Percentiles rank a stretch among this genome's conserved stretches.
Conservation (phyloP, 2,888 invertebrate species). For the Imbricaverruca yamaguchii region DNA sequence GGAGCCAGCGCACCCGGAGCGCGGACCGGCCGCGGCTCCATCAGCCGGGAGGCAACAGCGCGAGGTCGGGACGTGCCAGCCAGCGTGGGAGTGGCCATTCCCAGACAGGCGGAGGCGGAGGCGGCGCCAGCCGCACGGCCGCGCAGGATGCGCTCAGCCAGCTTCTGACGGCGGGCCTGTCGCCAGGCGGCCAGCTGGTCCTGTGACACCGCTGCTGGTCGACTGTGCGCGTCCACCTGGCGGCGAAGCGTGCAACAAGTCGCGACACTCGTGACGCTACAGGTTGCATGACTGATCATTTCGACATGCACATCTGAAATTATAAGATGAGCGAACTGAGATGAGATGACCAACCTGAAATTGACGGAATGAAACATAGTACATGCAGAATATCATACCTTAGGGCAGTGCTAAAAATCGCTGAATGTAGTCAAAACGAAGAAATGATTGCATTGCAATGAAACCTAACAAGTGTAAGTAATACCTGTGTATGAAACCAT, state of each 20-base stretch:
- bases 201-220: neutral
- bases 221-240: neutral
- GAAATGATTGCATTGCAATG: too few species aligned
- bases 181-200: slow-evolving; percentile 6
- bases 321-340: too few species aligned
- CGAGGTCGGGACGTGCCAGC: neutral
- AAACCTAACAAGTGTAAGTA: too few species aligned
- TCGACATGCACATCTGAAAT: too few species aligned
- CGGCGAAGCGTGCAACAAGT: neutral
- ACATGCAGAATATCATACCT: too few species aligned
- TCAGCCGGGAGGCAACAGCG: neutral
- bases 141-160: neutral
- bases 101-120: neutral
- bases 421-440: too few species aligned
- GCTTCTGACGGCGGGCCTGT: neutral
- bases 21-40: neutral
- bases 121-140: neutral
- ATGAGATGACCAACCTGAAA: too few species aligned
- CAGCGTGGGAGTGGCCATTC: neutral
- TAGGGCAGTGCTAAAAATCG: too few species aligned
- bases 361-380: too few species aligned
- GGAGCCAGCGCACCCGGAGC: slow-evolving; percentile 5
- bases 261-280: too few species aligned
- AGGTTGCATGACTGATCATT: too few species aligned
- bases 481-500: too few species aligned